phyloP scores from a whole-genome alignment of 1,140 invertebrate genomes.

The Probaryconus sp. region DNA sequence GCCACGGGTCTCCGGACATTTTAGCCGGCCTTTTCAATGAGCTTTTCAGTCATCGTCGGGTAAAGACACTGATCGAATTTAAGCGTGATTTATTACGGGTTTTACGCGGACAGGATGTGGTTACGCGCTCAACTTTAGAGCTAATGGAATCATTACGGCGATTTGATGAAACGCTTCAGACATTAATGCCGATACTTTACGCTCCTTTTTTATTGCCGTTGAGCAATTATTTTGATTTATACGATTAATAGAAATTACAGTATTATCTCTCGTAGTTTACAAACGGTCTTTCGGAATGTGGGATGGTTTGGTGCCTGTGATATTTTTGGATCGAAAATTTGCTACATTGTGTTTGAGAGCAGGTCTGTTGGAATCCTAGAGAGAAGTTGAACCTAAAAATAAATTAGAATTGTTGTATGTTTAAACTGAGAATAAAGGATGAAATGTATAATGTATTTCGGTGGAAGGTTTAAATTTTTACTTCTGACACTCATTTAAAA shows the following conservation, averaged over 20 bases:
- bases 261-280: too few relatives aligned
- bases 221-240: constrained; percentile 3
- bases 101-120: constrained; percentile 31
- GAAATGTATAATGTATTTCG: too few relatives aligned
- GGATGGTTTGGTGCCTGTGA: too few relatives aligned
- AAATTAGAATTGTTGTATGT: too few relatives aligned
- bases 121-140: constrained; percentile 16
- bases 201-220: neutral
- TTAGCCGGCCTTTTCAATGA: constrained; percentile 58
- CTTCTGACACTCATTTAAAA: neutral
- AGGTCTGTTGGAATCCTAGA: too few relatives aligned
- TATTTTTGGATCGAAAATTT: too few relatives aligned
- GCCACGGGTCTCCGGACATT: constrained; percentile 31
- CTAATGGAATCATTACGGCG: constrained; percentile 45
- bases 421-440: too few relatives aligned
- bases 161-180: constrained; percentile 13
- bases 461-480: neutral
- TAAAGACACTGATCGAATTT: constrained; percentile 39
- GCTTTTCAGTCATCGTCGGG: constrained; percentile 45
- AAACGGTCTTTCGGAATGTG: too few relatives aligned
- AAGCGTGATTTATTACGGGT: constrained; percentile 42
- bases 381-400: too few relatives aligned
- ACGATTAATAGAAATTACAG: neutral
- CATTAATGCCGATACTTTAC: constrained; percentile 3
- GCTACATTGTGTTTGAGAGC: too few relatives aligned